Evolutionary conservation across 2,888 invertebrate species (phyloP), one percentile per base, ranked within the genome.

Genomic region (Stenolophus ochropezus): DNA sequence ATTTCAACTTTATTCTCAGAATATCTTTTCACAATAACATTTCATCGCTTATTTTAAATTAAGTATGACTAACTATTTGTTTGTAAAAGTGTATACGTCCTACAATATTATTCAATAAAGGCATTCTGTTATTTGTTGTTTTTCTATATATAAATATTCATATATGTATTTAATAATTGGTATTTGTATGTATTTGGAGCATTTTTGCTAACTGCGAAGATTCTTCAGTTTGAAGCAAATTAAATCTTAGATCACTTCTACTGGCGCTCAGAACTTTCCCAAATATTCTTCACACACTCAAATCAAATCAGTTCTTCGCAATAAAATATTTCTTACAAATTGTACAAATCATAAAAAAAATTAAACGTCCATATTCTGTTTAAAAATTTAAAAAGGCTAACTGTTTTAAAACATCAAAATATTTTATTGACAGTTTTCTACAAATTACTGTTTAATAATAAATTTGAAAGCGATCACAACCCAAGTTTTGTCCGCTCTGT

Each of bases 121-220:
- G 89, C 89, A 89, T 88, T 89, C 89, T 88, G 88, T 89, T 89
- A 88, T 89, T 89, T 89, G 89, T 89, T 88, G 87, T 88, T 86
- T 84, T 86, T 82, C 86, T 86, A 86, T 86, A 84, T 79, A 73
- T 82, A 71, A 75, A 75, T 81, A 65, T 81, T 81, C 74, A 74
- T 49, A 75, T 74, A 61, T 74, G 81, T 81, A 75, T 81, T 81
- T 81, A 61, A 74, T 74, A 74, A 75, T 81, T 81, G 74, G 74
- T 81, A 75, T 81, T 81, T 81, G 74, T 74, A 75, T 75, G 81
- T 81, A 81, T 49, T 81, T 81, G 81, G 81, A 81, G 81, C 81
- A 81, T 81, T 81, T 81, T 73, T 56, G 80, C 80, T 80, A 80
- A 80, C 65, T 27, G 61, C 65, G 27, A 33, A 76, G 27, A 42